Conservation (phyloP, 2,113 vertebrate genomes). For the Chaetorhynchus papuensis region DNA sequence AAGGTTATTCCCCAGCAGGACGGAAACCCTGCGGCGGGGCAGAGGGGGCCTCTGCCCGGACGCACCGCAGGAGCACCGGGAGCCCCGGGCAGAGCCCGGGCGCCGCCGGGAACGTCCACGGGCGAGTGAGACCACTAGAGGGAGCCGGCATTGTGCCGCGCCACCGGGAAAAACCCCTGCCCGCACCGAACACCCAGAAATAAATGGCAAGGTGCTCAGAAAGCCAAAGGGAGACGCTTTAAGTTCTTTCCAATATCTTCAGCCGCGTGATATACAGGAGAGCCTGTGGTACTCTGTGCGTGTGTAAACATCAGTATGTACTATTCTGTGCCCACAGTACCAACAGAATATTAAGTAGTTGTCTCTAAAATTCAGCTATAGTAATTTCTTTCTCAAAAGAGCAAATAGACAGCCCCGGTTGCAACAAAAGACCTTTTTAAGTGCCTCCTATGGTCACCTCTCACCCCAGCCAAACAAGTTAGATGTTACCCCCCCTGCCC, state of each 20-base stretch:
- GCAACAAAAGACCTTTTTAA: neutral
- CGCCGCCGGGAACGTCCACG: neutral
- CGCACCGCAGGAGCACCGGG: neutral
- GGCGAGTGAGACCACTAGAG: neutral
- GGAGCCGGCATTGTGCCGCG: neutral
- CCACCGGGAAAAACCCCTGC: accelerated
- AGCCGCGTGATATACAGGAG: neutral
- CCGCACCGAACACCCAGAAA: accelerated
- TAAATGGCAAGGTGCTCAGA: neutral
- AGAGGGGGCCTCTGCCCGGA: neutral
- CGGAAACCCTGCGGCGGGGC: neutral
- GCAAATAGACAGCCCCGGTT: neutral
- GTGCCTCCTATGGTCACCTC: neutral
- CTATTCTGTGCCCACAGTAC: neutral
- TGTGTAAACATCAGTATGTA: too few species aligned
- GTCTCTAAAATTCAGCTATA: neutral
- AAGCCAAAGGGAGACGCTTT: neutral
- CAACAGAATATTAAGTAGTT: neutral
- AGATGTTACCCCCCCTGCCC: neutral
- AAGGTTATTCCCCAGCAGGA: neutral
- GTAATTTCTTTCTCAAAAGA: neutral
- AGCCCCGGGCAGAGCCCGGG: neutral
- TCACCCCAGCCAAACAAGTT: neutral
- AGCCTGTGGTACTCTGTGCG: neutral
- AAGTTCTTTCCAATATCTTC: neutral